Evolutionary conservation across 1,140 invertebrate species (phyloP).

Genomic region (Brachionus koreanus): DNA sequence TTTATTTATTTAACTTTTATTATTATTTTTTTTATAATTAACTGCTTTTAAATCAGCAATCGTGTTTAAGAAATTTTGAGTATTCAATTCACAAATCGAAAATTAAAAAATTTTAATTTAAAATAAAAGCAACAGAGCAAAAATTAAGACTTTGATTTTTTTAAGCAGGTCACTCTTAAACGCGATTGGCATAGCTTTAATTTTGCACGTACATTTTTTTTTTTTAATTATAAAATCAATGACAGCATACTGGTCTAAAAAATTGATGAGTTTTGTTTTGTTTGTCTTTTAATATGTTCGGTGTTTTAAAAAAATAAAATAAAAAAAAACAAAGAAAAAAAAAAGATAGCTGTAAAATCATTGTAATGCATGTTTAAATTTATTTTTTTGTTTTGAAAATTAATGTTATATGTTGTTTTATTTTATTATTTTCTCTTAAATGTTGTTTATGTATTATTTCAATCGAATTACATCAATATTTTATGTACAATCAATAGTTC

Average conservation of each 20-base stretch:
- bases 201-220: slow-evolving; percentile 20
- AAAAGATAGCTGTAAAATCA: neutral
- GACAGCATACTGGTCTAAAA: neutral
- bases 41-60: neutral
- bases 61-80: neutral
- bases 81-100: too few species aligned
- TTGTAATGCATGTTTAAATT: slow-evolving; percentile 10
- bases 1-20: neutral
- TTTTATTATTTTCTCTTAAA: neutral
- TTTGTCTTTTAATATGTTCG: neutral
- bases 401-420: neutral
- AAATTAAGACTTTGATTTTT: too few species aligned
- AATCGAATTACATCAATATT: slow-evolving; percentile 35
- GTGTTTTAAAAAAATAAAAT: slow-evolving; percentile 18
- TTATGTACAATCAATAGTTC: neutral
- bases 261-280: neutral
- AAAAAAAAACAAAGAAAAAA: neutral
- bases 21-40: neutral
- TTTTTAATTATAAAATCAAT: neutral
- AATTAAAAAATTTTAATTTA: too few species aligned
- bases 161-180: neutral
- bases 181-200: neutral
- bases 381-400: neutral
- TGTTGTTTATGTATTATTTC: neutral
- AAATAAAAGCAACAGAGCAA: too few species aligned